Conservation (phyloP, 2,113 vertebrate genomes). For the Xiphophorus maculatus region DNA sequence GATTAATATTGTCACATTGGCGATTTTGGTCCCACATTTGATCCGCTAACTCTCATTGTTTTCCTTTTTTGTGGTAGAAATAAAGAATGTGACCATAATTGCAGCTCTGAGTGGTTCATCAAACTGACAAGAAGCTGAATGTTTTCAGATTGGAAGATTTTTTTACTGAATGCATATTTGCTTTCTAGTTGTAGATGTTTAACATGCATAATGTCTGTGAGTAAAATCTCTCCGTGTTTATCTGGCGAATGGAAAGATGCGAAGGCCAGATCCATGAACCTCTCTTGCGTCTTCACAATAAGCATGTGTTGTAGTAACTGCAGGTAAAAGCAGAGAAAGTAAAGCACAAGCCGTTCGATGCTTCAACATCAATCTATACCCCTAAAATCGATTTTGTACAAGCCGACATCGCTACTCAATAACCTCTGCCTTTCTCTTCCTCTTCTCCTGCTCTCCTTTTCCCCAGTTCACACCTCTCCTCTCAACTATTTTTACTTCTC, state of each 20-base stretch:
- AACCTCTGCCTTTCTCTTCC: constrained; percentile 33
- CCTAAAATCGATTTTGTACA: constrained; percentile 57
- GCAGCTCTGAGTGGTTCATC: not conserved
- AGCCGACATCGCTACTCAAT: constrained; percentile 37
- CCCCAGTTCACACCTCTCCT: constrained; percentile 37
- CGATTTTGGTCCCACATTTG: not conserved
- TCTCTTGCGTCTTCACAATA: constrained; percentile 21
- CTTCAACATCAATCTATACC: constrained; percentile 54
- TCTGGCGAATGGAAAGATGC: constrained; percentile 27
- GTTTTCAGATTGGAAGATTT: not conserved
- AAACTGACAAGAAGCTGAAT: not conserved
- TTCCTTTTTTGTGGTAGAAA: not conserved
- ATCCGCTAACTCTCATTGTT: not conserved
- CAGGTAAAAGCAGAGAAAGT: constrained; percentile 11
- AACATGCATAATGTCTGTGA: not conserved
- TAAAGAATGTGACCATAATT: too few species aligned
- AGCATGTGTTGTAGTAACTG: constrained; percentile 29
- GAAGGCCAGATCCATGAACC: not conserved
- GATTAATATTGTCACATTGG: not conserved
- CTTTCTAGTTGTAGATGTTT: constrained; percentile 10
- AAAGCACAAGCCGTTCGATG: constrained; percentile 18
- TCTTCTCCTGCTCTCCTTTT: not conserved
- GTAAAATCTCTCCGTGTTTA: not conserved
- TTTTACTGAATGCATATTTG: constrained; percentile 6
- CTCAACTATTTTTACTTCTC: constrained; percentile 60